Evolutionary conservation across 2,113 vertebrate species (phyloP).

Genomic region (Carollia perspicillata): DNA sequence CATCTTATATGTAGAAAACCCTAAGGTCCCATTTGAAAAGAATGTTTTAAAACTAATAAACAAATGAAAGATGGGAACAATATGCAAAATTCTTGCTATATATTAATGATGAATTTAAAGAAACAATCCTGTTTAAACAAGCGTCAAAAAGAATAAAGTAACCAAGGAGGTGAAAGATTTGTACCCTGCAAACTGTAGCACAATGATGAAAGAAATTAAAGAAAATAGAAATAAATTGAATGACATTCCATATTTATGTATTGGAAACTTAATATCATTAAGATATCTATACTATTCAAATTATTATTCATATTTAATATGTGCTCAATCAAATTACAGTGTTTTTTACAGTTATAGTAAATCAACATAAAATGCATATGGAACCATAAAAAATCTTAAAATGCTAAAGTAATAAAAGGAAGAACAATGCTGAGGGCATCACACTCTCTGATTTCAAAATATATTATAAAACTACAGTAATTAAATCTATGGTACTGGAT

Average conservation of each 20-base stretch:
- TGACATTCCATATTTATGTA: background rate
- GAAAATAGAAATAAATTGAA: background rate
- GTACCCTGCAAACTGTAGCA: background rate
- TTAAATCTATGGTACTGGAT: background rate
- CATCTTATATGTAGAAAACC: background rate
- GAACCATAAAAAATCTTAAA: background rate
- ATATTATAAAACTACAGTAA: background rate
- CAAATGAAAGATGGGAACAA: background rate
- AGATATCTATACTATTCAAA: background rate
- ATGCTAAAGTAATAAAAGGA: background rate
- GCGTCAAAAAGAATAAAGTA: background rate
- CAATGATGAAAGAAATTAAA: background rate
- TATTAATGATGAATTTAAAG: background rate
- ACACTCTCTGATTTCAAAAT: background rate
- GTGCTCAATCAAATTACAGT: background rate
- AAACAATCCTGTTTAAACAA: background rate
- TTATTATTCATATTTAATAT: background rate
- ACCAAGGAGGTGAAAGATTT: background rate
- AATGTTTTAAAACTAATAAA: background rate
- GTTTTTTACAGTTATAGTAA: background rate
- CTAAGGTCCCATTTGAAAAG: background rate
- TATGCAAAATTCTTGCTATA: background rate
- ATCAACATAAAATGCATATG: background rate
- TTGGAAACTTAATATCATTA: background rate
- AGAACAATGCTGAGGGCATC: background rate